These are phyloP conservation scores for Pomatostomus ruficeps DNA, from an alignment of 2,113 vertebrate genomes.

Conservation along the genomic window DNA sequence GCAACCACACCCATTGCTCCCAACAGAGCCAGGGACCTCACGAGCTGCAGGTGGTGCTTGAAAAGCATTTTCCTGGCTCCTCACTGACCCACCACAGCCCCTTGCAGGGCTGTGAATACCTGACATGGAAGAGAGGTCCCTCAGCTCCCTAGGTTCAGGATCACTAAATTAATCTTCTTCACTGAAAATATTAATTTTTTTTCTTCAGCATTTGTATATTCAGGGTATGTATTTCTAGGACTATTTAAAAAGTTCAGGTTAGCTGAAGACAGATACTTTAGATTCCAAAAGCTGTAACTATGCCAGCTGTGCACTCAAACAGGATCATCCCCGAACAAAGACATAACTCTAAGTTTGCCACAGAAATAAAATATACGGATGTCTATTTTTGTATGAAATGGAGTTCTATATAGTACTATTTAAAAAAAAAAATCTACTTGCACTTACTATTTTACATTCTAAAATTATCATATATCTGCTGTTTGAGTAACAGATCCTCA, in stretches of 20 bases:
- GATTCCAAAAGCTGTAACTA: background rate
- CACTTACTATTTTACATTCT: conserved; percentile 69
- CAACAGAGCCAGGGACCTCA: background rate
- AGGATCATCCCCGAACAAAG: background rate
- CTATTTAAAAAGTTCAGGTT: background rate
- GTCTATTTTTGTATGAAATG: conserved; percentile 69
- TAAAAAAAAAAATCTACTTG: conserved; percentile 40
- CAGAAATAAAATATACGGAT: conserved; percentile 11
- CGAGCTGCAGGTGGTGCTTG: background rate
- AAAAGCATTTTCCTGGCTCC: background rate
- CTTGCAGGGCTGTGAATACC: background rate
- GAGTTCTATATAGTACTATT: conserved; percentile 58
- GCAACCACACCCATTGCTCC: rapidly evolving
- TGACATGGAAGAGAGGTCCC: background rate
- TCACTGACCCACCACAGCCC: rapidly evolving
- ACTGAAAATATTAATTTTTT: background rate
- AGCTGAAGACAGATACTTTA: background rate
- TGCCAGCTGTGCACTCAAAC: background rate
- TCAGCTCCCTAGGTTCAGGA: background rate
- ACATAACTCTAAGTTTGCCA: background rate
- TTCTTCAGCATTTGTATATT: background rate
- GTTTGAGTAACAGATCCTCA: conserved; percentile 39
- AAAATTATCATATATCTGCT: conserved; percentile 31
- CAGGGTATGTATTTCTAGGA: background rate
- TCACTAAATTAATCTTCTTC: background rate